Base-by-base conservation (phyloP, 1,140 invertebrate species). In the Campoletis sonorensis region DNA sequence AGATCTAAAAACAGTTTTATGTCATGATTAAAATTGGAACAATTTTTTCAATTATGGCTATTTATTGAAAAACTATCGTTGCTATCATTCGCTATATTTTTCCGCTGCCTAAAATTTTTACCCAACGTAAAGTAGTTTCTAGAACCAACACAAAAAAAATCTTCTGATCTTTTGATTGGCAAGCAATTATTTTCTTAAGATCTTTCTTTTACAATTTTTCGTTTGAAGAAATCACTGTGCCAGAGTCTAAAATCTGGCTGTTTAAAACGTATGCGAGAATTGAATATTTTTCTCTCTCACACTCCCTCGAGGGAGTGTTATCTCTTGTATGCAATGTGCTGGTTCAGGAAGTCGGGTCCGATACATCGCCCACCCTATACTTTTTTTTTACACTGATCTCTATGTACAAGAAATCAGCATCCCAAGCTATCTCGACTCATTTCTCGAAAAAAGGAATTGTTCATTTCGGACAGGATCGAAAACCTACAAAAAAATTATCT, bases 281-380 rank as follows among this genome's bases (percentile, higher is more conserved):
- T 21, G 54, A 58, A 23, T 58, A 58, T 58, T 58, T 58, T 58
- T 21, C 54, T 58, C 18, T 58, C 54, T 45, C 40, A 45, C 40
- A 45, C 40, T 45, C 40, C 18, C 54, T 67, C 61, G 23, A 23
- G n/a, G 10, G 23, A 58, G 54, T 15, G 4, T 67, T 67, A 67
- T 67, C 61, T 67, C 61, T 4, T 0, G 61, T 27, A 23, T 27
- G 58, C 75, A 40, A 51, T 61, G 75, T 33, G 30, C 30, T 7
- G 30, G 30, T 67, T 79, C 61, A 79, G 78, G 78, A 79, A 79
- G 58, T 79, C 5, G 37, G 21, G 54, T 68, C 54, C 23, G 58
- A 79, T 79, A 79, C 21, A 68, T 68, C 78, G 78, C 78, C 78
- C 61, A 79, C 78, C 78, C 51, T 40, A 45, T n/a, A 23, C 5